A percentile compares a stretch with the other conserved stretches of the same genome.
phyloP scores from a whole-genome alignment of 2,113 vertebrate genomes.

The Limnothrissa miodon region DNA sequence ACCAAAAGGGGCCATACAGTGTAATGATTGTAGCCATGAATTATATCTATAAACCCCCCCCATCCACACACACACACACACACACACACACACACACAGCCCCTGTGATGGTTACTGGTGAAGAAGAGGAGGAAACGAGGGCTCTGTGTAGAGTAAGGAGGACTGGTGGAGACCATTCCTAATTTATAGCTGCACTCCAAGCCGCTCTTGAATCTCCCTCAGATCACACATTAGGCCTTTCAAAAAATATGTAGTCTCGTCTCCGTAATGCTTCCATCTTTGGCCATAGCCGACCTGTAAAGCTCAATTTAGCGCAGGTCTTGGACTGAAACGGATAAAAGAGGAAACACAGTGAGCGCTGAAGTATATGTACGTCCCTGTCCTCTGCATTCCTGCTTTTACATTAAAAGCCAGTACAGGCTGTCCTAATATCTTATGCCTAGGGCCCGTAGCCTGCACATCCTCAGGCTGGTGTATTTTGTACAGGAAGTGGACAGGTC shows the following conservation, averaged over 20 bases:
- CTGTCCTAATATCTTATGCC: slow-evolving; percentile 40
- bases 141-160: not conserved
- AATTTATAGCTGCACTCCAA: slow-evolving; percentile 63
- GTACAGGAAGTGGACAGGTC: not conserved
- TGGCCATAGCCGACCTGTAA: slow-evolving; percentile 51
- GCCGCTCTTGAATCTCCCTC: slow-evolving; percentile 52
- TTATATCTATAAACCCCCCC: slow-evolving; percentile 44
- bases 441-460: not conserved
- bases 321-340: slow-evolving; percentile 22
- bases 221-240: slow-evolving; percentile 58
- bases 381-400: slow-evolving; percentile 47
- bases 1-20: slow-evolving; percentile 27
- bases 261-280: slow-evolving; percentile 55
- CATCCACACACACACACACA: no score
- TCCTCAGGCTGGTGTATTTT: not conserved
- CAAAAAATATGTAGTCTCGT: slow-evolving; percentile 47
- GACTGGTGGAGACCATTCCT: slow-evolving; percentile 45
- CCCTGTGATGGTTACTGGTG: slow-evolving; percentile 33
- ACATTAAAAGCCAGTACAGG: slow-evolving; percentile 52
- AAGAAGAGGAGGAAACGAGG: not conserved
- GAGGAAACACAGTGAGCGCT: not conserved
- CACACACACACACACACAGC: no score
- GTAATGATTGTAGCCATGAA: slow-evolving; percentile 43
- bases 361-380: not conserved
- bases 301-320: slow-evolving; percentile 23